Base-by-base conservation (phyloP, 2,888 invertebrate species). In the Cheilosia soror region DNA sequence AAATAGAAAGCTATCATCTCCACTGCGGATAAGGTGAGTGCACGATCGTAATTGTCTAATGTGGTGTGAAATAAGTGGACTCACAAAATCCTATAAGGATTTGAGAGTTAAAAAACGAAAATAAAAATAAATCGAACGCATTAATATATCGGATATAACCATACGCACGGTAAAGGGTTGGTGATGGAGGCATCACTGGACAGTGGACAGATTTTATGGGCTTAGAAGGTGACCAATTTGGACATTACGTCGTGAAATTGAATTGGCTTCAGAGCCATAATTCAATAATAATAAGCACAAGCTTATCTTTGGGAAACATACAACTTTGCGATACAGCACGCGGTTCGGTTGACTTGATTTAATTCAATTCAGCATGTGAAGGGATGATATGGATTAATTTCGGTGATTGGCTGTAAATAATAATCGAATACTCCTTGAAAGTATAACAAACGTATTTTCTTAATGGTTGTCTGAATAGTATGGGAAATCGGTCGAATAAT, bases 1-100 rank as follows among this genome's bases (percentile, higher is more conserved):
- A 68, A 73, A 68, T 62, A 58, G 63, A 73, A 69, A 60, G 9
- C 20, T 37, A 37, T 37, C 53, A 68, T 51, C 31, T 53, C 44
- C 33, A 29, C 42, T 6, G 13, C 2, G 68, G 69, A 53, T 68
- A 77, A 77, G 68, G 73, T 63, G 53, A 25, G 44, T 37, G 44
- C 5, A n/a, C 47, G 75, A 84, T 84, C 75, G 79, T 75, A 84
- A 84, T 84, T 84, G 84, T 40, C 80, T 76, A 84, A 84, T 84
- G 75, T 84, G 76, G 69, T 84, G 80, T 84, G 84, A 84, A 84
- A 84, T 84, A 76, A 84, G 75, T 80, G 84, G 84, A 84, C 71
- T 75, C 57, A 69, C 63, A 47, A 68, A 20, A 76, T 69, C 68
- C 40, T 9, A 55, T 15, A 47, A 51, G 69, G 79, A 79, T 75